Evolutionary conservation across 53 echinoderm and acorn worm genomes (phyloP).

Genomic region (Paracentrotus lividus): DNA sequence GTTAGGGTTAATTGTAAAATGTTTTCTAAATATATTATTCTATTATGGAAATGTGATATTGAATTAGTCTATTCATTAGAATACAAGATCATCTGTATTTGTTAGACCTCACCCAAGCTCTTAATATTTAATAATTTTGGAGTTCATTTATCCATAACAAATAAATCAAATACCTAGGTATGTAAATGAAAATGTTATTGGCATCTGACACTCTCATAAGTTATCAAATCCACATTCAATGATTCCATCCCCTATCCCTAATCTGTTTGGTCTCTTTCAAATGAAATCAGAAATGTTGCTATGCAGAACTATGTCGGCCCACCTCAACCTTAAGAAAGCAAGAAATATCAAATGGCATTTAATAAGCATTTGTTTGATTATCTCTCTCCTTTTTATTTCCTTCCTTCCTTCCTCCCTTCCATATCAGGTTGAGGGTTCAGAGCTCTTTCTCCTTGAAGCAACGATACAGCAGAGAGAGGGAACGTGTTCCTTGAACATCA

Average conservation of each 20-base stretch:
- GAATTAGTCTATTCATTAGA: no score
- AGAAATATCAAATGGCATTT: background rate
- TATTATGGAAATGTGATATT: no score
- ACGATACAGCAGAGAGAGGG: background rate
- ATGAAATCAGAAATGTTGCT: no score
- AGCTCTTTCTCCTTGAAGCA: slow-evolving; percentile 4
- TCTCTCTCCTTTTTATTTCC: background rate
- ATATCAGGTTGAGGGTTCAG: background rate
- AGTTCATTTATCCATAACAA: no score
- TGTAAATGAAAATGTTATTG: background rate
- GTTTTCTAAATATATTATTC: no score
- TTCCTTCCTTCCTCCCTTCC: background rate
- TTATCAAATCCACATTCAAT: background rate
- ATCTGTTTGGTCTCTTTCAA: background rate
- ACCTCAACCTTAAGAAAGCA: no score
- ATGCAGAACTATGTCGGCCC: no score
- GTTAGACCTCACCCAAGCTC: no score
- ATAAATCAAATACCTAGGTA: background rate
- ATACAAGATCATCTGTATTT: no score
- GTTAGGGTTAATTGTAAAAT: background rate
- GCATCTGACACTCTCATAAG: background rate
- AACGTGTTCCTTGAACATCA: background rate
- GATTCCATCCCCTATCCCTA: background rate
- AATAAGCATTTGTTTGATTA: background rate
- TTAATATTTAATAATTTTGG: no score